Evolutionary conservation across 2,888 invertebrate genomes (phyloP).

Genomic region (Apamea sordens): DNA sequence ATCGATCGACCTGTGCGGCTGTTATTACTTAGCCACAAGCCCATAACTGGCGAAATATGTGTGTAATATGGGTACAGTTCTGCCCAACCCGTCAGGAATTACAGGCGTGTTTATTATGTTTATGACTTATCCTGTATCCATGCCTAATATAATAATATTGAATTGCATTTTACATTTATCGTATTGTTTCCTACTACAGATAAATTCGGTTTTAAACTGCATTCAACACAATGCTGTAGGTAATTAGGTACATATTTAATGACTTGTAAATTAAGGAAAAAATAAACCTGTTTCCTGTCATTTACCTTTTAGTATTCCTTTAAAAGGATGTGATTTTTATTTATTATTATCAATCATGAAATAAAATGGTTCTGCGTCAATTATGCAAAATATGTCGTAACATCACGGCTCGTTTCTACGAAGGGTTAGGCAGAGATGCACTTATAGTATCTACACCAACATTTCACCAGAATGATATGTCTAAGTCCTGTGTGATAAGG

Average conservation of each 20-base stretch:
- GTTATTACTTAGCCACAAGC: too few relatives aligned
- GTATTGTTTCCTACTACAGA: constrained; percentile 1
- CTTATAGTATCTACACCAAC: neutral
- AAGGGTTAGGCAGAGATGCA: neutral
- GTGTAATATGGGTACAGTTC: too few relatives aligned
- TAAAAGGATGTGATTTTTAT: constrained; percentile 21
- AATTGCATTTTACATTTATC: constrained; percentile 25
- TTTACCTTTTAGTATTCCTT: constrained; percentile 28
- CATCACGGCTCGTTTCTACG: neutral
- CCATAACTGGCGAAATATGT: too few relatives aligned
- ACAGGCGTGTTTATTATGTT: neutral
- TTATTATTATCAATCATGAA: constrained; percentile 6
- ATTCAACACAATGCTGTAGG: neutral
- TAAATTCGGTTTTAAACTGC: neutral
- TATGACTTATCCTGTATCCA: too few relatives aligned
- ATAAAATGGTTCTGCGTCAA: neutral
- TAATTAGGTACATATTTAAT: constrained; percentile 22
- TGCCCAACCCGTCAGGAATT: neutral
- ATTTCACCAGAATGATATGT: neutral
- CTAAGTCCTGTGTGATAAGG: neutral
- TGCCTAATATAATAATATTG: neutral
- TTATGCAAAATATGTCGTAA: neutral
- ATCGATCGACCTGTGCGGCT: too few relatives aligned
- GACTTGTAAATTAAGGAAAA: constrained; percentile 34
- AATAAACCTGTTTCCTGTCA: neutral